Evolutionary conservation across 2,113 vertebrate species (phyloP).

Genomic region (Tychaedon coryphoeus): DNA sequence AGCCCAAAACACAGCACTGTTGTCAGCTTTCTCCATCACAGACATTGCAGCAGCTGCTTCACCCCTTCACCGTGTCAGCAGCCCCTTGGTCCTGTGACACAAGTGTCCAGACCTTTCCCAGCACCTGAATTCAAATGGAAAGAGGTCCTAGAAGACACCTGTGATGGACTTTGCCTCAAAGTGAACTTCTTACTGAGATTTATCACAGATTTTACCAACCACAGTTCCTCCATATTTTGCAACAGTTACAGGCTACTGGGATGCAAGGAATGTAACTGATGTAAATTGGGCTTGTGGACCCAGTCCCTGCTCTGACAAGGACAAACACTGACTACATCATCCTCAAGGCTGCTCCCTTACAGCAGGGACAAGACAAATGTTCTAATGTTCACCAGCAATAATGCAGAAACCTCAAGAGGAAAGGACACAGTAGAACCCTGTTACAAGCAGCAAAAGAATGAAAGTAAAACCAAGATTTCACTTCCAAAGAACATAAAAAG

Average conservation of each 20-base stretch:
- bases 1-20: neutral
- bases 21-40: neutral
- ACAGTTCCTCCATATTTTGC: neutral
- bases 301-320: neutral
- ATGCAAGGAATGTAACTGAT: neutral
- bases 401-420: neutral
- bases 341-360: neutral
- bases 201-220: neutral
- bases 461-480: neutral
- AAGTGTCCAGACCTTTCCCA: neutral
- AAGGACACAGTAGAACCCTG: neutral
- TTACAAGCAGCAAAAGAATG: neutral
- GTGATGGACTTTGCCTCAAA: neutral
- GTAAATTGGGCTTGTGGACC: neutral
- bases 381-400: neutral
- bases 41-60: neutral
- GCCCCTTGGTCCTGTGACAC: neutral
- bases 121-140: neutral
- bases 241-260: neutral
- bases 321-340: neutral
- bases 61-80: accelerated
- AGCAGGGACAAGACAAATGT: neutral
- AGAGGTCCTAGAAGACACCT: neutral
- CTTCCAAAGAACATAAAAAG: neutral
- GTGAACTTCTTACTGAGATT: neutral